Conservation (phyloP, 2,113 vertebrate species). For the Neolamprologus devosi region DNA sequence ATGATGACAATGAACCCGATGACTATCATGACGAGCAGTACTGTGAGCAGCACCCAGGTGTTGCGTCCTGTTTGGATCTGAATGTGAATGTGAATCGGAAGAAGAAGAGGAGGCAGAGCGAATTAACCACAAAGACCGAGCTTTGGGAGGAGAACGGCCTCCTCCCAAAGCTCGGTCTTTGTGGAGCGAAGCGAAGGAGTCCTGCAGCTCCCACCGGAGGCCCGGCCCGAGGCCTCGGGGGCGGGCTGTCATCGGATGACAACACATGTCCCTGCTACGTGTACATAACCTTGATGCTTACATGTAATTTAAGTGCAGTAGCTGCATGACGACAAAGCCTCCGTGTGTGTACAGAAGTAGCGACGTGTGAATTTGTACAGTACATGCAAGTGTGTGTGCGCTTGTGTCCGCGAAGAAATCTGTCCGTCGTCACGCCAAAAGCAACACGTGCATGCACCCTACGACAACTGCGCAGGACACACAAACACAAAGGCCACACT, state of each 20-base stretch:
- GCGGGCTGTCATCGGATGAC: slow-evolving; percentile 39
- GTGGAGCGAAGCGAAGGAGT: slow-evolving; percentile 29
- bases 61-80: slow-evolving; percentile 29
- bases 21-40: slow-evolving; percentile 41
- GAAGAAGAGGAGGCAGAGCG: not conserved
- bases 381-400: slow-evolving; percentile 63
- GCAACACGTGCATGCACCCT: slow-evolving; percentile 59
- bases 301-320: slow-evolving; percentile 69
- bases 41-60: slow-evolving; percentile 60
- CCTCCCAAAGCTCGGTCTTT: not conserved
- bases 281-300: slow-evolving; percentile 67
- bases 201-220: slow-evolving; percentile 24
- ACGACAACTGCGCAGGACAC: slow-evolving; percentile 27
- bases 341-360: slow-evolving; percentile 65
- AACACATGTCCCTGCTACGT: slow-evolving; percentile 43
- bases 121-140: not conserved
- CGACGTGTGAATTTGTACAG: slow-evolving; percentile 67
- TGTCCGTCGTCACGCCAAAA: slow-evolving; percentile 51
- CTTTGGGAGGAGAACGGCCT: not conserved
- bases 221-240: not conserved
- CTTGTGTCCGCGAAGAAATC: slow-evolving; percentile 53
- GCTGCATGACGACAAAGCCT: slow-evolving; percentile 73
- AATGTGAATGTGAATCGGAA: not conserved
- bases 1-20: slow-evolving; percentile 34
- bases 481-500: slow-evolving; percentile 10